These are phyloP conservation scores for Phalacrocorax brasilianus DNA, from an alignment of 2,113 vertebrate species.

Conservation along the genomic window DNA sequence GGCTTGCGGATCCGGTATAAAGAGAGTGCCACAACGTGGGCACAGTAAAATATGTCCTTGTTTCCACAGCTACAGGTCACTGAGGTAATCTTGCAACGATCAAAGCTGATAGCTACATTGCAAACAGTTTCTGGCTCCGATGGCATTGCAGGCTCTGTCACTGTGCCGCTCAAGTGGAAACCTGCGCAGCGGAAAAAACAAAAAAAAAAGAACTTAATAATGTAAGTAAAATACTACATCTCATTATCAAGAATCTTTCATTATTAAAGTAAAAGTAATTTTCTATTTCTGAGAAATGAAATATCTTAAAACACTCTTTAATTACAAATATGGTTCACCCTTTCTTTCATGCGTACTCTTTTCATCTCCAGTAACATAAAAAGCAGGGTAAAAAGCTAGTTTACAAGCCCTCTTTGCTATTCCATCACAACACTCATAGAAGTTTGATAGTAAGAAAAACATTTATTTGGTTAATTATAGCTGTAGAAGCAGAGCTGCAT, in stretches of 20 bases:
- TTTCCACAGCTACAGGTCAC: conserved; percentile 98
- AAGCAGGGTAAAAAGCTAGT: background rate
- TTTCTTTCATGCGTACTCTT: background rate
- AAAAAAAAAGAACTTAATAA: background rate
- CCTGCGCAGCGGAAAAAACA: conserved; percentile 67
- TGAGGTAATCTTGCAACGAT: conserved; percentile 99
- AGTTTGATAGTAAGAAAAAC: background rate
- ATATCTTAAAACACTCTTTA: background rate
- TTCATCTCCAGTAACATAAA: background rate
- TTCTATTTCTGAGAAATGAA: background rate
- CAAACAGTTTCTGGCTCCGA: conserved; percentile 94
- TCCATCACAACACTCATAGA: background rate
- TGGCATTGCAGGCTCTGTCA: conserved; percentile 92
- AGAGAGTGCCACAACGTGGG: conserved; percentile 95
- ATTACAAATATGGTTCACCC: background rate
- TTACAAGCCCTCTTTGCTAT: background rate
- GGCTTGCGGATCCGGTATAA: conserved; percentile 97
- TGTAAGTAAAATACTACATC: background rate
- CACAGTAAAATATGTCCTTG: conserved; percentile 99
- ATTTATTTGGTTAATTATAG: background rate
- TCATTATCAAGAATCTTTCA: background rate
- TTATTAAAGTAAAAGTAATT: background rate
- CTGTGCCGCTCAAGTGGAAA: conserved; percentile 97
- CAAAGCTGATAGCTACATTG: conserved; percentile 98
- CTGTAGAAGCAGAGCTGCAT: background rate